Evolutionary conservation across 2,888 invertebrate species (phyloP), one percentile per base, ranked within the genome.

Genomic region (Lithophane ornitopus): DNA sequence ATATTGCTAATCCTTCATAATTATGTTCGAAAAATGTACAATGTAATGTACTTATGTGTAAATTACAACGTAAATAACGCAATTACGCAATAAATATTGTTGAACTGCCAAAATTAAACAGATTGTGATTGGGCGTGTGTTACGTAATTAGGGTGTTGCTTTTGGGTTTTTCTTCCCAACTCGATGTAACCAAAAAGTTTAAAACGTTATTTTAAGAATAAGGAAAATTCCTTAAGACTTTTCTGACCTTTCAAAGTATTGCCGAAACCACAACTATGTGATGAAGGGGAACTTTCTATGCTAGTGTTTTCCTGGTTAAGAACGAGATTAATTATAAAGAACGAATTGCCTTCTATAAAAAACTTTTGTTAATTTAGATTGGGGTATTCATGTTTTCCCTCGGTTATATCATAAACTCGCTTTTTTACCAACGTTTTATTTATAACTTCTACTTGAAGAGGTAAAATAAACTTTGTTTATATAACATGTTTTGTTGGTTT

Each of bases 161-260:
- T 65, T 65, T 46, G 9, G 39, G 9, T n/a, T 3, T 46, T 54
- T 52, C 3, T 44, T 63, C 14, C 3, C 4, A 56, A 49, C 8
- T n/a, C 34, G 7, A 28, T 44, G 62, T 56, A 58, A 73, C 46
- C 9, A 46, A 52, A 70, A 74, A 65, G 67, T 63, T 68, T 4
- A 0, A n/a, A 67, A 59, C 14, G 2, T 46, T 82, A 75, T 80
- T 74, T 84, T 68, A 28, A 34, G 81, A 71, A 85, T 39, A 65
- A 54, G 59, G 70, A 81, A 70, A 74, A n/a, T 0, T 34, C 28
- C 16, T 2, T 34, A 59, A 58, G 22, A 34, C 14, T 7, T 34
- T 49, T 7, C 19, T 70, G 63, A 75, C 81, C 49, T 75, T 81
- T 75, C 0, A 26, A 46, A 28, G 12, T 67, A 62, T 19, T 28